These are phyloP conservation scores for Buphagus erythrorhynchus DNA, from an alignment of 2,797 vertebrate genomes.

Conservation along the genomic window DNA sequence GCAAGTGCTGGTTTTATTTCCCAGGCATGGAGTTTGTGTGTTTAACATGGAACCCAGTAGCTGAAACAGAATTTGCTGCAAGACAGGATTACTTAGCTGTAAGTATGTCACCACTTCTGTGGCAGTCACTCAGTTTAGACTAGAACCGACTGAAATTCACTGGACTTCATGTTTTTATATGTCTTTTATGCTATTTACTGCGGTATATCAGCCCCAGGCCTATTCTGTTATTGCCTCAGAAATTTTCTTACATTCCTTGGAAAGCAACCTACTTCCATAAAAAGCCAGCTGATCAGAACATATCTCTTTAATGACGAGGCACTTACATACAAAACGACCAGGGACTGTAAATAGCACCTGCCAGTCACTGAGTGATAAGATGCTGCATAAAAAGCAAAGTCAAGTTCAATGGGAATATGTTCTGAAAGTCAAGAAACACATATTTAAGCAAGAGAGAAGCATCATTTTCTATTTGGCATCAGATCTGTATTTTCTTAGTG, in stretches of 20 bases:
- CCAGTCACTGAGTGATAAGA: background rate
- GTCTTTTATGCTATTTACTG: background rate
- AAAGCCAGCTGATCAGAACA: background rate
- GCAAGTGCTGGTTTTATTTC: background rate
- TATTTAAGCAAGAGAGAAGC: background rate
- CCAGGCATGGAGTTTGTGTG: background rate
- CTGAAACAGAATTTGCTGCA: background rate
- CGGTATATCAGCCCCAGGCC: background rate
- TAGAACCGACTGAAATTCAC: background rate
- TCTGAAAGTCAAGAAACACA: background rate
- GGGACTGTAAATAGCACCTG: background rate
- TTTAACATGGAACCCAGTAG: background rate
- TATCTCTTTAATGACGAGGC: background rate
- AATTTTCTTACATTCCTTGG: background rate
- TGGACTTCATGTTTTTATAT: background rate
- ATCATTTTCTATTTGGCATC: background rate
- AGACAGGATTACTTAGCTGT: background rate
- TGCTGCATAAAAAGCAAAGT: background rate
- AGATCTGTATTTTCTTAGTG: background rate
- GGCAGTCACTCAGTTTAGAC: background rate
- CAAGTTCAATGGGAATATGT: background rate
- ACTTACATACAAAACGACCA: background rate
- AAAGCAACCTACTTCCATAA: background rate
- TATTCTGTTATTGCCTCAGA: background rate
- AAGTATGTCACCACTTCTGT: background rate